Evolutionary conservation across 2,113 vertebrate genomes (phyloP), one percentile per base, ranked within the genome.

Genomic region (Falco punctatus): DNA sequence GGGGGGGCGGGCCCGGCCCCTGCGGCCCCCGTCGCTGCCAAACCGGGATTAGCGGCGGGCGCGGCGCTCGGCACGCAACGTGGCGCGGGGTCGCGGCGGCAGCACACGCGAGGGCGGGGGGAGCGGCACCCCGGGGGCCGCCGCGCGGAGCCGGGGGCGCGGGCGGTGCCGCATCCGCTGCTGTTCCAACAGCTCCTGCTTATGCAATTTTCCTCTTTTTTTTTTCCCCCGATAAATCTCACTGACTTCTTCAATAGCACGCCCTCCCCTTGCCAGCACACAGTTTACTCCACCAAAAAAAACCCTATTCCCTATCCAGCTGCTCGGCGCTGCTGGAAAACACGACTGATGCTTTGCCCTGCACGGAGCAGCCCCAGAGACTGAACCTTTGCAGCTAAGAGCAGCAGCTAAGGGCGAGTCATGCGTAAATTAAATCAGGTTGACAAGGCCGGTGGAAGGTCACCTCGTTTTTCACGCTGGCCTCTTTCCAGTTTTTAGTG

Each of bases 51-150:
- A 95, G 59, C 58, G 10, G 52, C 59, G 55, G 61, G 82, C 86
- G 35, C 54, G 61, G 72, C 75, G 88, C 35, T 42, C 83, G 70
- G 88, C 92, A 95, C 94, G 94, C 94, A 86, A 95, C 19, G 88
- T 13, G 84, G 80, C 65, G 38, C 59, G 51, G 94, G 94, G 84
- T 83, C 91, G 85, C 80, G 80, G 48, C 80, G 75, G 84, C 66
- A 19, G 28, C 88, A 85, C 84, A 88, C 74, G 88, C 80, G 91
- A 74, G 35, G 78, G 57, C 13, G 62, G n/a, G 15, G 33, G 9
- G 19, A 32, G 32, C 35, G 32, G 4, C 57, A 21, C 49, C 61
- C 85, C 33, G 28, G 79, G 79, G 72, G 46, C 20, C 8, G 12
- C 33, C 14, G 27, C 8, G 48, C 30, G 10, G 2, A 35, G 55